Evolutionary conservation across 2,888 invertebrate species (phyloP), one percentile per base, ranked within the genome.

Genomic region (Pseudococcus jackbeardsleyi): DNA sequence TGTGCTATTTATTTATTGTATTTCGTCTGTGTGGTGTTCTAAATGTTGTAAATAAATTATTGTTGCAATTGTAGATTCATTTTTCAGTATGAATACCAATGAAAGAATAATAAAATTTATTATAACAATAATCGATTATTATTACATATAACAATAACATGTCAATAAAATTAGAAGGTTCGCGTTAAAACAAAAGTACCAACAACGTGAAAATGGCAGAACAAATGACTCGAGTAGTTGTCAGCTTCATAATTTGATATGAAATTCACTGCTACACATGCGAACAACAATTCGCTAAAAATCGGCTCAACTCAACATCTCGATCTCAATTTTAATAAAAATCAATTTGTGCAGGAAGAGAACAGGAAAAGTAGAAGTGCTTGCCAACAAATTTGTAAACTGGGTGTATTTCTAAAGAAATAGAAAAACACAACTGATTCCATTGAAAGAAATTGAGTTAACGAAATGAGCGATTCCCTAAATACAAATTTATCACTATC

Each of bases 141-240:
- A 82, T 82, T 82, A 82, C 46, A 42, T 19, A 82, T 46, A 82
- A 82, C 79, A 46, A 33, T 82, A 82, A 82, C 79, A 82, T 82
- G 79, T 82, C 79, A 82, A 82, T 82, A 82, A 82, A 82, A 82
- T 82, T 46, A 82, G 17, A 82, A 82, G 79, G 79, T 46, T 46
- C 17, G 46, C 79, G 46, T 46, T 82, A 19, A 19, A 46, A 46
- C n/a, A 82, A 82, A 82, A 82, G 46, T 46, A 82, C 42, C 15
- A 82, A n/a, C 79, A 46, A 82, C 46, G 46, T 46, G 46, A n/a
- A 46, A 82, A 82, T 82, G 79, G 79, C 79, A 82, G 22, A 82
- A 82, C 33, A 6, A 39, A n/a, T 39, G 17, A 72, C 17, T 72
- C 33, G 33, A 72, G 39, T 19, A 39, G 17, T 39, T 17, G 33